phyloP scores from a whole-genome alignment of 2,797 vertebrate genomes.

The Sparidentex hasta region DNA sequence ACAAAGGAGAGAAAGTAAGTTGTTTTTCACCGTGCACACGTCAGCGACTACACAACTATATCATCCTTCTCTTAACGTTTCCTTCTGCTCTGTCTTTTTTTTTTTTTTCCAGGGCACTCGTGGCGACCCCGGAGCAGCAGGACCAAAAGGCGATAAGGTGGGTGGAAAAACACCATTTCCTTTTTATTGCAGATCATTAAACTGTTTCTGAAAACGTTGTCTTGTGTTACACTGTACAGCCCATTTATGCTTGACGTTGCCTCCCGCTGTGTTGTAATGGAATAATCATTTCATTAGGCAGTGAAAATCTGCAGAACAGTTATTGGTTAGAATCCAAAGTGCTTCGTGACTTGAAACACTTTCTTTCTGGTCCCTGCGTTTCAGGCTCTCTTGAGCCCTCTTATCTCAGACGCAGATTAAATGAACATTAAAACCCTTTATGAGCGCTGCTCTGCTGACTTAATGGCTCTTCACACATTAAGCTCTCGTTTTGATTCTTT shows the following conservation, averaged over 20 bases:
- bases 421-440: slow-evolving; percentile 17
- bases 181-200: not conserved
- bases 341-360: not conserved
- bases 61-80: not conserved
- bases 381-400: slow-evolving; percentile 7
- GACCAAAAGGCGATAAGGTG: slow-evolving; percentile 89
- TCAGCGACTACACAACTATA: not conserved
- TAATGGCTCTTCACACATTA: slow-evolving; percentile 33
- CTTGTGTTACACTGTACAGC: not conserved
- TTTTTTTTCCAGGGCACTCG: slow-evolving; percentile 64
- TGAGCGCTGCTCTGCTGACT: not conserved
- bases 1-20: slow-evolving; percentile 80
- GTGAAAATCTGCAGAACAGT: not conserved
- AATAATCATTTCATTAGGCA: not conserved
- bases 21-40: not conserved
- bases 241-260: not conserved
- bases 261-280: not conserved
- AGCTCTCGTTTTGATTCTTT: slow-evolving; percentile 34
- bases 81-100: not conserved
- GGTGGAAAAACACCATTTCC: slow-evolving; percentile 11
- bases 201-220: slow-evolving; percentile 1
- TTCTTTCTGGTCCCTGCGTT: slow-evolving; percentile 11
- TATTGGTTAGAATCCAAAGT: slow-evolving; percentile 22
- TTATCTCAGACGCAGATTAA: slow-evolving; percentile 15
- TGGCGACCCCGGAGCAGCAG: slow-evolving; percentile 77